phyloP scores from a whole-genome alignment of 92 coral and sea anemone species.

The Ricordea florida region DNA sequence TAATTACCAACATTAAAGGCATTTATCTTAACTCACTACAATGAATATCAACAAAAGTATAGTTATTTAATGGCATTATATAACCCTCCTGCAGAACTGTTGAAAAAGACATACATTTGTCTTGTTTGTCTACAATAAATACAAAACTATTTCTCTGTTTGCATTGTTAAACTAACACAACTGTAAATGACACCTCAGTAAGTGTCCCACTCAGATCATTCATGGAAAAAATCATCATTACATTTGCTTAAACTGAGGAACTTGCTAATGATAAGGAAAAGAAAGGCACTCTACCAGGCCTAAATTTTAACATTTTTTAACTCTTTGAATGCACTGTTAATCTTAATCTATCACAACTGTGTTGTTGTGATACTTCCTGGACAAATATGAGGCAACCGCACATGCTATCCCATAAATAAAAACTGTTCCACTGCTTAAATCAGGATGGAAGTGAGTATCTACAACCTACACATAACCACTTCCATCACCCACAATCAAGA shows the following conservation, averaged over 20 bases:
- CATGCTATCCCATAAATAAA: conserved; percentile 13
- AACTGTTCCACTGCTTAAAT: conserved; percentile 14
- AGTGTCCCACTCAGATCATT: background rate
- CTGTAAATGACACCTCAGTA: background rate
- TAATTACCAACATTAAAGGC: conserved; percentile 5
- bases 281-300: background rate
- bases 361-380: background rate
- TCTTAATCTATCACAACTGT: conserved; percentile 9
- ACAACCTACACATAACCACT: background rate
- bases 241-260: background rate
- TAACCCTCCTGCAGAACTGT: background rate
- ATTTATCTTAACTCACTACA: background rate
- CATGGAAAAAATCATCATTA: background rate
- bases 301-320: background rate
- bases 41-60: background rate
- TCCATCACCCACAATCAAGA: conserved; percentile 14
- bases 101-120: background rate
- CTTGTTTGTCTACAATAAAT: background rate
- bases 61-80: background rate
- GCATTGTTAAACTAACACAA: background rate
- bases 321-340: background rate
- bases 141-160: background rate
- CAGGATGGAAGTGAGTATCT: conserved; percentile 16
- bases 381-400: conserved; percentile 10
- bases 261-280: background rate